A percentile compares a stretch with the other conserved stretches of the same genome.
Evolutionary conservation across 2,797 vertebrate genomes (phyloP).

Genomic region (Protosalanx chinensis): DNA sequence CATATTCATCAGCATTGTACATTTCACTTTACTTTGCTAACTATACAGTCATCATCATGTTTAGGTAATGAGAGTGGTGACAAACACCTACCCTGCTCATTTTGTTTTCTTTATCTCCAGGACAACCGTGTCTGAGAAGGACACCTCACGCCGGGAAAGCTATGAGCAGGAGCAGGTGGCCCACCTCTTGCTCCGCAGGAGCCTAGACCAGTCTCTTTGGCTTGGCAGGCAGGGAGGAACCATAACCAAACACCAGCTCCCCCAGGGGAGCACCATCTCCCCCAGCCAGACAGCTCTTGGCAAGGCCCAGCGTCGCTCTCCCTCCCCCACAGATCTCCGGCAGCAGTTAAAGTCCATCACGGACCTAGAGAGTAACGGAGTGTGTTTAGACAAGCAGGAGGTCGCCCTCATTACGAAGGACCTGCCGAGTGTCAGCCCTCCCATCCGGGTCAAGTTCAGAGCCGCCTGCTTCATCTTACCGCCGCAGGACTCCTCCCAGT

Average conservation of each 20-base stretch:
- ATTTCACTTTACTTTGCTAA: too few relatives aligned
- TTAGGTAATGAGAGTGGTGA: not conserved
- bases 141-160: constrained; percentile 32
- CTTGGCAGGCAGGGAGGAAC: constrained; percentile 45
- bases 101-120: constrained; percentile 26
- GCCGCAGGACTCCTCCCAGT: constrained; percentile 7
- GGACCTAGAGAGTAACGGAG: constrained; percentile 28
- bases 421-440: constrained; percentile 31
- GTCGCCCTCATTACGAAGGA: constrained; percentile 32
- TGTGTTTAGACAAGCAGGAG: constrained; percentile 30
- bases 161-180: constrained; percentile 47
- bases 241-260: constrained; percentile 43
- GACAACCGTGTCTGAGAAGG: constrained; percentile 41
- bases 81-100: not conserved
- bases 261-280: constrained; percentile 41
- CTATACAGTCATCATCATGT: not conserved
- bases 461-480: constrained; percentile 42
- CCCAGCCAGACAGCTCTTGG: constrained; percentile 33
- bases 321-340: constrained; percentile 14
- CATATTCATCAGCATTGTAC: too few relatives aligned
- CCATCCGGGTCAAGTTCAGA: constrained; percentile 36
- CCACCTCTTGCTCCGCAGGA: constrained; percentile 44
- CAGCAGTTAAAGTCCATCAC: constrained; percentile 11
- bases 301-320: constrained; percentile 21
- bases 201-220: constrained; percentile 40